A percentile compares a stretch with the other conserved stretches of the same genome.
These are phyloP conservation scores for Cladopsammia gracilis DNA, from an alignment of 64 coral and sea anemone genomes.

Conservation along the genomic window DNA sequence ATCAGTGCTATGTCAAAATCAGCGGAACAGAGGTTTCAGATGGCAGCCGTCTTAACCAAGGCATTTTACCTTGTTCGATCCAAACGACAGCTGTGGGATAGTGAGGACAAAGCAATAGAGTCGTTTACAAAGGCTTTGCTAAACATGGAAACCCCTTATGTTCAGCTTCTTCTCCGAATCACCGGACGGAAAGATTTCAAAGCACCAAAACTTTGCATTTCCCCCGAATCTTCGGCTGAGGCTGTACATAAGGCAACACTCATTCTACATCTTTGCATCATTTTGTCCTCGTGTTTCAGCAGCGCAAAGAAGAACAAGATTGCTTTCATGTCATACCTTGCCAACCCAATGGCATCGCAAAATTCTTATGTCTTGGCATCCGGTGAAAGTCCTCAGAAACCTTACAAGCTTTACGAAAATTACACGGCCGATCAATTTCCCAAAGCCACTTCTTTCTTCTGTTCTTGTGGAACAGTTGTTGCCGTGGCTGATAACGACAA, in stretches of 20 bases:
- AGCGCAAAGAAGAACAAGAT: constrained; percentile 2
- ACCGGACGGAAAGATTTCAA: constrained; percentile 64
- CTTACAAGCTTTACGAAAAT: not conserved
- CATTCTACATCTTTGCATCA: constrained; percentile 58
- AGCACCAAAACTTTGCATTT: constrained; percentile 46
- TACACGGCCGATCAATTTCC: not conserved
- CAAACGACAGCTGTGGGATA: constrained; percentile 67
- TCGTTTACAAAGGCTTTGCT: constrained; percentile 27
- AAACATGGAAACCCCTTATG: constrained; percentile 42
- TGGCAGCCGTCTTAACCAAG: constrained; percentile 61
- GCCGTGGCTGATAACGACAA: not conserved
- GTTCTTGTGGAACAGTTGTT: constrained; percentile 19
- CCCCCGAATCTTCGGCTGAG: constrained; percentile 60
- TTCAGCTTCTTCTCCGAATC: constrained; percentile 44
- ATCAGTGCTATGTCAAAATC: constrained; percentile 30
- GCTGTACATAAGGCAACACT: constrained; percentile 74
- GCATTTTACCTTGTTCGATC: constrained; percentile 78
- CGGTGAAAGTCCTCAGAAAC: not conserved
- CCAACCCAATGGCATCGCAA: constrained; percentile 21
- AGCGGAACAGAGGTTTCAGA: constrained; percentile 12
- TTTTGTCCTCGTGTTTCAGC: constrained; percentile 57
- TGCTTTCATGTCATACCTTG: constrained; percentile 34
- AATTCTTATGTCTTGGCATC: constrained; percentile 36
- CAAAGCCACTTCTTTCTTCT: not conserved
- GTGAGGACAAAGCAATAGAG: constrained; percentile 78